Evolutionary conservation across 37 sponge, comb jelly and placozoan species (phyloP).

Genomic region (Chondrilla cf. caribensis): DNA sequence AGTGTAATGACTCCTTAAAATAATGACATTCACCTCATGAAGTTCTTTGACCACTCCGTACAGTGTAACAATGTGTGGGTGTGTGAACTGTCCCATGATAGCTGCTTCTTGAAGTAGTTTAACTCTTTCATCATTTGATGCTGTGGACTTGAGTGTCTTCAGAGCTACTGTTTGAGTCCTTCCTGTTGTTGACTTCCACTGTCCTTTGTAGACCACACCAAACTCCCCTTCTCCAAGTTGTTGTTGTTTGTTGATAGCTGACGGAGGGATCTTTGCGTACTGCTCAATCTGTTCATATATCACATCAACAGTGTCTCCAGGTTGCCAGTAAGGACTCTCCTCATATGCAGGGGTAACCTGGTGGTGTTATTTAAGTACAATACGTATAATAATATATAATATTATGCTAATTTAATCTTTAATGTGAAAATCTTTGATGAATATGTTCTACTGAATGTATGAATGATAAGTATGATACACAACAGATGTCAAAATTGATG

Average conservation of each 20-base stretch:
- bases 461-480: no score
- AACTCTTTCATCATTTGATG: constrained; percentile 10
- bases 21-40: no score
- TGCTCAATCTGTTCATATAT: not conserved
- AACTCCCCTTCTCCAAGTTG: constrained; percentile 14
- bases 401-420: no score
- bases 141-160: constrained; percentile 10
- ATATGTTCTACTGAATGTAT: no score
- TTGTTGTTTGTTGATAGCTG: not conserved
- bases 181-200: not conserved
- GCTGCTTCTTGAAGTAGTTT: constrained; percentile 26
- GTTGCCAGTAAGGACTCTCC: not conserved
- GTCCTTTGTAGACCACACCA: constrained; percentile 11
- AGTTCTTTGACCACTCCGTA: constrained; percentile 14
- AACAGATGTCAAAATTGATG: no score
- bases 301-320: not conserved
- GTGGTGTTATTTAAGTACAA: no score
- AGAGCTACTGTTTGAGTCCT: not conserved
- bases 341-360: no score
- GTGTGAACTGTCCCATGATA: constrained; percentile 23
- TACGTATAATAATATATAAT: no score
- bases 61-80: constrained; percentile 22
- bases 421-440: no score
- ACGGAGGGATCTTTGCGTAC: not conserved
- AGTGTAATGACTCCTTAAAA: no score